Evolutionary conservation across 2,797 vertebrate genomes (phyloP).

Genomic region (Vipera latastei): DNA sequence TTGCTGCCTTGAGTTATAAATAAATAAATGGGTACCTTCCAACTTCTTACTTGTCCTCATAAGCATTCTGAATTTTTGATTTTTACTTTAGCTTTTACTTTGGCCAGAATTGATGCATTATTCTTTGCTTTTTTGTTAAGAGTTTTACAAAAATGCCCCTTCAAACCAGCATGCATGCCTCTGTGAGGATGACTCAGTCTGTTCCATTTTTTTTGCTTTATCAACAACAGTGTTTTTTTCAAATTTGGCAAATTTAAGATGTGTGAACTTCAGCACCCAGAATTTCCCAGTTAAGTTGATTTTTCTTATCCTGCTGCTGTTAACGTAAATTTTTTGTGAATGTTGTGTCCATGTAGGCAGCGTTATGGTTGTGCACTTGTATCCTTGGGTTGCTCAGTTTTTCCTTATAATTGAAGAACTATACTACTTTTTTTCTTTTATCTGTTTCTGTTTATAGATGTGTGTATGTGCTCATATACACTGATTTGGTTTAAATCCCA

Average conservation of each 20-base stretch:
- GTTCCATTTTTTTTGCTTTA: background rate
- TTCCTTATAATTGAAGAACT: background rate
- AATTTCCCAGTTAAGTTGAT: background rate
- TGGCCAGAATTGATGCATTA: background rate
- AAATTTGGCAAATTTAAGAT: background rate
- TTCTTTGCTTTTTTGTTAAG: background rate
- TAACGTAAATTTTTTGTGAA: background rate
- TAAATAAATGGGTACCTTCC: background rate
- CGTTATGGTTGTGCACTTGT: background rate
- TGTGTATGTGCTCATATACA: background rate
- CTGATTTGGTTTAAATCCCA: background rate
- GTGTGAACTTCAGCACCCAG: background rate
- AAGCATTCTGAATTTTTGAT: background rate
- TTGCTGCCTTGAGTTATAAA: background rate
- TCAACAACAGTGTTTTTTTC: background rate
- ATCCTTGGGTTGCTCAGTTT: background rate
- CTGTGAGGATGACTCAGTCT: background rate
- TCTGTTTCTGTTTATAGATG: background rate
- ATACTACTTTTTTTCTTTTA: background rate
- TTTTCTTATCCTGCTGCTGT: background rate
- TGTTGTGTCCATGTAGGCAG: background rate
- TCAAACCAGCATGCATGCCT: background rate
- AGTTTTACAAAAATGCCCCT: background rate
- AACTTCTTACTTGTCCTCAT: background rate
- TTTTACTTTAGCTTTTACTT: background rate